Conservation (phyloP, 2,888 invertebrate genomes). For the Mesorhabditis belari region DNA sequence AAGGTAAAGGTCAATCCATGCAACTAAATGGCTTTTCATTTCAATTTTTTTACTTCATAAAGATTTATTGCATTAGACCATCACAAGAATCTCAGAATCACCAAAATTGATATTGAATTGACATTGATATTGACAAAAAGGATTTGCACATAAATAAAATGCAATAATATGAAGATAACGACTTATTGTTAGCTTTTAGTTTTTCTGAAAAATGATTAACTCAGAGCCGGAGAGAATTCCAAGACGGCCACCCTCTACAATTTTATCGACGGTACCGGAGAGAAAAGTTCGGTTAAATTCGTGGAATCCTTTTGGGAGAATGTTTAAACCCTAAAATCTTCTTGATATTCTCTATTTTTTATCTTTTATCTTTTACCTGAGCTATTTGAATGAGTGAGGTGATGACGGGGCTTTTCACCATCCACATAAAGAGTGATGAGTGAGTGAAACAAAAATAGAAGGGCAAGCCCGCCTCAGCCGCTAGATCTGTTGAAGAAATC, state of each 20-base stretch:
- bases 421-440: conserved; percentile 51
- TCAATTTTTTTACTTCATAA: background rate
- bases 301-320: conserved; percentile 48
- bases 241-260: conserved; percentile 44
- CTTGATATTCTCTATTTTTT: background rate
- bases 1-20: background rate
- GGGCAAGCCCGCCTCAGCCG: conserved; percentile 23
- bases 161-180: no score
- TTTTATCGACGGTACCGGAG: conserved; percentile 46
- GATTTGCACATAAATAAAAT: background rate
- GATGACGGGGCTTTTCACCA: conserved; percentile 25
- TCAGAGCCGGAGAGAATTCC: conserved; percentile 48
- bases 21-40: background rate
- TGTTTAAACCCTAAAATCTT: conserved; percentile 34
- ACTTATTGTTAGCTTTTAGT: no score
- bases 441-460: conserved; percentile 48
- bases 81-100: no score
- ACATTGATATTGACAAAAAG: background rate
- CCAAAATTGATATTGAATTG: no score
- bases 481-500: conserved; percentile 16
- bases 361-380: background rate
- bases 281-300: conserved; percentile 46
- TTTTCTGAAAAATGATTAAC: conserved; percentile 43
- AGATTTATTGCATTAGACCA: no score
- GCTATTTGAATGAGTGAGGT: background rate